A percentile compares a stretch with the other conserved stretches of the same genome.
Conservation (phyloP, 2,113 vertebrate genomes). For the Polyodon spathula region DNA sequence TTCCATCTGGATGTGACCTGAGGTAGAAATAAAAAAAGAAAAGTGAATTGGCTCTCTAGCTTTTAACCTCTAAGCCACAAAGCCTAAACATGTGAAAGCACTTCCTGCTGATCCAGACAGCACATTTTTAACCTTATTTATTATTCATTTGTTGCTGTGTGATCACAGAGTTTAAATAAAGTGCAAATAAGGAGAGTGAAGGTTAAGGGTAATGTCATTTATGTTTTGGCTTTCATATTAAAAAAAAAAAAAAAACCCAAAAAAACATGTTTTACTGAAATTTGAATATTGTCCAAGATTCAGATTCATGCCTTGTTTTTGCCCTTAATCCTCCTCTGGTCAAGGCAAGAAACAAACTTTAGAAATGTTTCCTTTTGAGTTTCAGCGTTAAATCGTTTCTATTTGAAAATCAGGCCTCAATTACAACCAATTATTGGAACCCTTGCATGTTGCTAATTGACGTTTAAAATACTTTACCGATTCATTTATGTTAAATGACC, state of each 20-base stretch:
- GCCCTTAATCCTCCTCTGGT: too few relatives aligned
- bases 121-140: constrained; percentile 1
- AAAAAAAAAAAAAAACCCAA: too few relatives aligned
- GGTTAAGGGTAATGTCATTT: too few relatives aligned
- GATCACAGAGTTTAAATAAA: neutral
- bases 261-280: too few relatives aligned
- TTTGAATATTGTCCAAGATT: too few relatives aligned
- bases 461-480: neutral
- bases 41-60: too few relatives aligned
- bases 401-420: constrained; percentile 9
- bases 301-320: too few relatives aligned
- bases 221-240: too few relatives aligned
- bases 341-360: too few relatives aligned
- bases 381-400: neutral
- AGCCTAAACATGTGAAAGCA: too few relatives aligned
- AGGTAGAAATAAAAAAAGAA: neutral
- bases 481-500: constrained; percentile 6
- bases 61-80: neutral
- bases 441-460: constrained; percentile 12
- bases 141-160: neutral
- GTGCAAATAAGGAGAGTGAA: too few relatives aligned
- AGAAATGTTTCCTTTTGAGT: neutral
- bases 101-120: neutral
- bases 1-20: neutral
- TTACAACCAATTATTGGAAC: constrained; percentile 1